These are phyloP conservation scores for Pristionchus entomophagus DNA, from an alignment of 2,888 invertebrate species.

Conservation along the genomic window DNA sequence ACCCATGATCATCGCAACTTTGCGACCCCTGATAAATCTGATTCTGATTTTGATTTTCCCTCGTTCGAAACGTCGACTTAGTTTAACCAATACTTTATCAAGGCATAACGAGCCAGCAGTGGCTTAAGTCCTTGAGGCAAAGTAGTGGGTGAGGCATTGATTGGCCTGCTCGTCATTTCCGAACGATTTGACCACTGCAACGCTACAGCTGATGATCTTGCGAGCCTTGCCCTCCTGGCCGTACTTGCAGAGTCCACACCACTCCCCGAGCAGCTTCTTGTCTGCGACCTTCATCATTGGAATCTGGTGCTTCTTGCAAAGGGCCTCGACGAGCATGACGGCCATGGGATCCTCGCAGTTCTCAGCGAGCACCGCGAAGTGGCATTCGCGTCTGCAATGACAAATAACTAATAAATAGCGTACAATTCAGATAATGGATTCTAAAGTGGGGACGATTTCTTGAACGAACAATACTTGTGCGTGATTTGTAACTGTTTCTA, in stretches of 20 bases:
- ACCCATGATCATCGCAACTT: too few relatives aligned
- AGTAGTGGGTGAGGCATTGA: slow-evolving; percentile 94
- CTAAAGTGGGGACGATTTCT: too few relatives aligned
- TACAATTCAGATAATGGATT: not conserved
- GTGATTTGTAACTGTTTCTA: too few relatives aligned
- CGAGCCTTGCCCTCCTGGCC: slow-evolving; percentile 99
- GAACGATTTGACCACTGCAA: slow-evolving; percentile 97
- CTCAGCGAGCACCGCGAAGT: slow-evolving; percentile 95
- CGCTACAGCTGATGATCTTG: slow-evolving; percentile 97
- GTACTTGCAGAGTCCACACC: slow-evolving; percentile 99
- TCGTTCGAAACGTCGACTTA: too few relatives aligned
- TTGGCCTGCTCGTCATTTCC: slow-evolving; percentile 96
- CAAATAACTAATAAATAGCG: too few relatives aligned
- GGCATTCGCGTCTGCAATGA: slow-evolving; percentile 90
- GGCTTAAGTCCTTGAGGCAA: slow-evolving; percentile 80
- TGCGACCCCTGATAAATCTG: too few relatives aligned
- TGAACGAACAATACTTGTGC: too few relatives aligned
- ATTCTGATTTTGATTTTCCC: too few relatives aligned
- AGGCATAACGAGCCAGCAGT: slow-evolving; percentile 52
- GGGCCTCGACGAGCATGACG: slow-evolving; percentile 95
- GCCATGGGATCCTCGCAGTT: slow-evolving; percentile 98
- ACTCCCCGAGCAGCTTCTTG: slow-evolving; percentile 98
- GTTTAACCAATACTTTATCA: too few relatives aligned
- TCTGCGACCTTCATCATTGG: slow-evolving; percentile 95
- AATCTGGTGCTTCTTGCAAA: slow-evolving; percentile 98